A percentile compares a stretch with the other conserved stretches of the same genome.
These are phyloP conservation scores for Leistus spinibarbis DNA, from an alignment of 2,888 invertebrate genomes.

Conservation along the genomic window DNA sequence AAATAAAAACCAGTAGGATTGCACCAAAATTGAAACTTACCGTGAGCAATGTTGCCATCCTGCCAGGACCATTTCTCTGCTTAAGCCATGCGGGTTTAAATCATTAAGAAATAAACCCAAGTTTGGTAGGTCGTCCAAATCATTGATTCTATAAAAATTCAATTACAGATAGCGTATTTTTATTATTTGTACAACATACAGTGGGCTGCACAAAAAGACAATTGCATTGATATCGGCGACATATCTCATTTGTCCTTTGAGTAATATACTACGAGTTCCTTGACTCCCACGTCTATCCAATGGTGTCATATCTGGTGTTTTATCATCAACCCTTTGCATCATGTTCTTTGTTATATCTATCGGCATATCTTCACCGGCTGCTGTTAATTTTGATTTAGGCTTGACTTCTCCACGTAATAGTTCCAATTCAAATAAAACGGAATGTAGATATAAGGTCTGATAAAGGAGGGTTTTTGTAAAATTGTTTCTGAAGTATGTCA, in stretches of 20 bases:
- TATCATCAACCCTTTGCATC: constrained; percentile 39
- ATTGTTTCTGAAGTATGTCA: too few relatives aligned
- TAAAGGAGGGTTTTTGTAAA: constrained; percentile 43
- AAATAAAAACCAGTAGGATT: not conserved
- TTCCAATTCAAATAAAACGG: constrained; percentile 86
- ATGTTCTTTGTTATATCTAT: constrained; percentile 3
- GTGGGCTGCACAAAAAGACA: constrained; percentile 85
- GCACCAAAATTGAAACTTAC: constrained; percentile 49
- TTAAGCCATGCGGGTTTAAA: constrained; percentile 83
- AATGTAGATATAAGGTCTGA: constrained; percentile 78
- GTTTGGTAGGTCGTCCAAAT: constrained; percentile 80
- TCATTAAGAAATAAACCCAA: constrained; percentile 82
- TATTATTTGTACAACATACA: constrained; percentile 64
- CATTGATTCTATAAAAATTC: constrained; percentile 70
- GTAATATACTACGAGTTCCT: constrained; percentile 72
- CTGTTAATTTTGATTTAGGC: not conserved
- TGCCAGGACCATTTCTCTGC: constrained; percentile 79
- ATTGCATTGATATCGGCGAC: constrained; percentile 80
- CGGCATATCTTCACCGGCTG: constrained; percentile 15
- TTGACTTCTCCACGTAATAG: constrained; percentile 62
- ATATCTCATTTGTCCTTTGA: constrained; percentile 86
- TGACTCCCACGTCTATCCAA: constrained; percentile 68
- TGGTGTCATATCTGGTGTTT: constrained; percentile 39
- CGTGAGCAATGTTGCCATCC: constrained; percentile 86
- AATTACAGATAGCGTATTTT: not conserved